Evolutionary conservation across 2,113 vertebrate species (phyloP).

Genomic region (Dermatemys mawii): DNA sequence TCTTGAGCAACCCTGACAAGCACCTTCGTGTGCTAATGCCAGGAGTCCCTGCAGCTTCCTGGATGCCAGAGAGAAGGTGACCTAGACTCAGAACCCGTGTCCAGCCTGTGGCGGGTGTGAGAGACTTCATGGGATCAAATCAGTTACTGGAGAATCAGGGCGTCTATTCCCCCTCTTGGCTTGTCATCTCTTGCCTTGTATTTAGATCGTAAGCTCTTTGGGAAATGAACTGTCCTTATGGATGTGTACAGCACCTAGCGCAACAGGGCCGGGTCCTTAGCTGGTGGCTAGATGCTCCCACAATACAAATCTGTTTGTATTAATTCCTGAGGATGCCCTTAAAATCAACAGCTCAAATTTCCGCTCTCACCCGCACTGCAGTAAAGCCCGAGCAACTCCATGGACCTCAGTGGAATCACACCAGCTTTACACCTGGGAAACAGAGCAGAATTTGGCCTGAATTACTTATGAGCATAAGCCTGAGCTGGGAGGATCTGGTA

Average conservation of each 20-base stretch:
- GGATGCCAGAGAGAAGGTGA: background rate
- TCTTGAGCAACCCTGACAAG: background rate
- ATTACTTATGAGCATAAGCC: background rate
- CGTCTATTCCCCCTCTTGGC: background rate
- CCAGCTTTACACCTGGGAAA: background rate
- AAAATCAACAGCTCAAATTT: background rate
- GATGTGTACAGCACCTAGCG: background rate
- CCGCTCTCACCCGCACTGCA: background rate
- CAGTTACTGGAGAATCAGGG: background rate
- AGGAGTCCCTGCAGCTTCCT: background rate
- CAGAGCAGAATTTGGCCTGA: background rate
- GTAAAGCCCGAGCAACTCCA: no score
- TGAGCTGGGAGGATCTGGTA: background rate
- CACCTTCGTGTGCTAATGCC: background rate
- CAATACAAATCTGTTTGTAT: background rate
- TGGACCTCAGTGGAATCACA: background rate
- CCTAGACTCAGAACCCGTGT: background rate
- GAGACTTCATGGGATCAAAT: background rate
- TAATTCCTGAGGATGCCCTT: background rate
- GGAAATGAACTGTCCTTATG: background rate
- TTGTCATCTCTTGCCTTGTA: background rate
- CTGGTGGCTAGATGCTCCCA: background rate
- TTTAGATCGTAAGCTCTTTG: background rate
- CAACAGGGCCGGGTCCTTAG: background rate
- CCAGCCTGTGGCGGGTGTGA: background rate